A percentile compares a stretch with the other conserved stretches of the same genome.
Conservation (phyloP, 2,113 vertebrate species). For the Furnarius figulus region DNA sequence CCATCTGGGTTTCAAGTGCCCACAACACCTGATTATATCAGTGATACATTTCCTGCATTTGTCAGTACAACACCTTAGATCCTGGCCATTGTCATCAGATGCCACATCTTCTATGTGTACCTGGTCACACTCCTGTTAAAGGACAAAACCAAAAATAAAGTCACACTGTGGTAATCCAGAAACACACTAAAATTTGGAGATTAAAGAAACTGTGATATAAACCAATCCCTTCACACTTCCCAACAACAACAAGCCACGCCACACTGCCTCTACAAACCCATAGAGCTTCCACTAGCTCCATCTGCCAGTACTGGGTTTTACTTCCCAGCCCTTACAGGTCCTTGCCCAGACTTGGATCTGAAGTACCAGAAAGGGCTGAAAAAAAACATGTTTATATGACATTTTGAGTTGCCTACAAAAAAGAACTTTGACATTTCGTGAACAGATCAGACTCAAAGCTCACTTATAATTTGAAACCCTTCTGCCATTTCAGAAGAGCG, state of each 20-base stretch:
- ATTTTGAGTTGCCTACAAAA: neutral
- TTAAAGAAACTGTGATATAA: neutral
- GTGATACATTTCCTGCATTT: neutral
- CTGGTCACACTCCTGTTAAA: constrained; percentile 93
- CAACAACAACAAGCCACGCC: neutral
- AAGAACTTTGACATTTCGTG: neutral
- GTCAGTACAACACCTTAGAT: constrained; percentile 84
- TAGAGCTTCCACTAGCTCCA: neutral
- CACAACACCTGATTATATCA: neutral
- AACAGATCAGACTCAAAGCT: neutral
- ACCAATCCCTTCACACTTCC: neutral
- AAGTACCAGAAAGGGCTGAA: neutral
- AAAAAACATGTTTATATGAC: neutral
- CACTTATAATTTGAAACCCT: neutral
- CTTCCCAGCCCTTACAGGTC: neutral
- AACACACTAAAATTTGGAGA: neutral
- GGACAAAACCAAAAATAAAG: neutral
- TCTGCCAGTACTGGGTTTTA: neutral
- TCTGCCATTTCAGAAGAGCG: neutral
- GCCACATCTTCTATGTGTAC: constrained; percentile 97
- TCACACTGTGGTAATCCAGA: neutral
- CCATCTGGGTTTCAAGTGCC: neutral
- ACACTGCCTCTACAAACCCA: neutral
- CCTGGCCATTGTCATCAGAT: constrained; percentile 97
- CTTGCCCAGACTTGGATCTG: neutral